Conservation (phyloP, 64 coral and sea anemone species). For the Stichodactyla mertensii region DNA sequence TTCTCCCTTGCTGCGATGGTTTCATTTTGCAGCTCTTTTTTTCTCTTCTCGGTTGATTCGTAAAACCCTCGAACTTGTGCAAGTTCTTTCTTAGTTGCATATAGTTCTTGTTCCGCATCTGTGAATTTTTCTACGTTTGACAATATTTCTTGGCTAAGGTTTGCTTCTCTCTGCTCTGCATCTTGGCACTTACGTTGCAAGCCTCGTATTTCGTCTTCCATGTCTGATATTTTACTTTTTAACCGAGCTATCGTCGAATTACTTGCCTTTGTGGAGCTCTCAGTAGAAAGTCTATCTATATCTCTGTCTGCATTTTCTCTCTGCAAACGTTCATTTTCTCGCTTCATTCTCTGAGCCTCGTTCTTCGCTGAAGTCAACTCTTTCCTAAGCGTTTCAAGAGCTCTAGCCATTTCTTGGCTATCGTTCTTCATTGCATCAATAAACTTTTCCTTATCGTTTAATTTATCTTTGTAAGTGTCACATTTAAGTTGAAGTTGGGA, state of each 20-base stretch:
- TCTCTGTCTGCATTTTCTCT: slow-evolving; percentile 65
- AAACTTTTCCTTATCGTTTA: slow-evolving; percentile 70
- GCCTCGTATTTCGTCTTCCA: slow-evolving; percentile 40
- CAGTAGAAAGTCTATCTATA: slow-evolving; percentile 64
- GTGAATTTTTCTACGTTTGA: slow-evolving; percentile 74
- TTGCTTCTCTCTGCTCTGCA: slow-evolving; percentile 51
- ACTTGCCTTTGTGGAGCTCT: slow-evolving; percentile 45
- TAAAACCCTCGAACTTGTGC: slow-evolving; percentile 61
- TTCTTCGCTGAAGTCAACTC: slow-evolving; percentile 46
- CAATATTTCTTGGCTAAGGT: slow-evolving; percentile 55
- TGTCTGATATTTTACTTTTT: slow-evolving; percentile 39
- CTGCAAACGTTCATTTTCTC: slow-evolving; percentile 74
- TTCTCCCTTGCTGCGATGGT: slow-evolving; percentile 18
- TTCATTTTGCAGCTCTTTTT: slow-evolving; percentile 49
- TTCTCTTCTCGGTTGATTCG: slow-evolving; percentile 59
- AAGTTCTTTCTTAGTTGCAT: slow-evolving; percentile 67
- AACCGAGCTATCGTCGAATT: slow-evolving; percentile 31
- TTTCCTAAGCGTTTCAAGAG: slow-evolving; percentile 58
- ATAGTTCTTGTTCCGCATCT: slow-evolving; percentile 70
- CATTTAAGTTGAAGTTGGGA: slow-evolving; percentile 39
- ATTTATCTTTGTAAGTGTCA: slow-evolving; percentile 69
- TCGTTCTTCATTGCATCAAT: slow-evolving; percentile 52
- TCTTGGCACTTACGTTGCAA: slow-evolving; percentile 51
- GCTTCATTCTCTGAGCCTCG: slow-evolving; percentile 53
- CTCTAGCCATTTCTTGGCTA: slow-evolving; percentile 26